Conservation (phyloP, 2,888 invertebrate genomes). For the Caenorhabditis sp. region DNA sequence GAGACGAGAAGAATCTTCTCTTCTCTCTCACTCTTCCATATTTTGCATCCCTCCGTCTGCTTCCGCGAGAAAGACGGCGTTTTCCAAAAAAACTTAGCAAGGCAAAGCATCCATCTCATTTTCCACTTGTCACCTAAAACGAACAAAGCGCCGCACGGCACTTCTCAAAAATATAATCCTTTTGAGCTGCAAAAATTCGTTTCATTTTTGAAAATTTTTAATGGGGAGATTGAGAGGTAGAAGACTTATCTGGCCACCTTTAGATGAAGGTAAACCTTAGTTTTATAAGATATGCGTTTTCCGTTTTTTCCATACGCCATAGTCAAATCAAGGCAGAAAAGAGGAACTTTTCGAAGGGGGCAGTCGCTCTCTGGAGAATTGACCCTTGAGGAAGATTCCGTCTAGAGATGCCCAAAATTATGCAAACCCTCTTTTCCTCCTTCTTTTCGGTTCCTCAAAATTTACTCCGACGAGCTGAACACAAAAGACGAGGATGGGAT, state of each 20-base stretch:
- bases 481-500: neutral
- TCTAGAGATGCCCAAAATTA: conserved; percentile 20
- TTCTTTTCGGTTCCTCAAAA: neutral
- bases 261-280: neutral
- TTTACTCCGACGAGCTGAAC: neutral
- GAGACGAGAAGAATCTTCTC: conserved; percentile 15
- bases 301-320: neutral
- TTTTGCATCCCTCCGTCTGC: conserved; percentile 18
- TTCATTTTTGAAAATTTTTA: too few species aligned
- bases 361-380: conserved; percentile 43
- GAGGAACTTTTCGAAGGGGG: conserved; percentile 25
- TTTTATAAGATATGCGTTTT: conserved; percentile 4
- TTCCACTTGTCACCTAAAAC: conserved; percentile 17
- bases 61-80: conserved; percentile 1
- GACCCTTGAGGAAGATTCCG: conserved; percentile 21
- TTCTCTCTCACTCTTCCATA: conserved; percentile 18
- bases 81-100: conserved; percentile 18
- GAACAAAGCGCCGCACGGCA: conserved; percentile 4
- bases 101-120: conserved; percentile 21
- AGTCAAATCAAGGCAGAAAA: conserved; percentile 34
- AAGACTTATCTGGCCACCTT: neutral
- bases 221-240: too few species aligned
- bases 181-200: neutral
- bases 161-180: neutral
- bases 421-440: conserved; percentile 12